A percentile compares a stretch with the other conserved stretches of the same genome.
These are phyloP conservation scores for Drosophila funebris DNA, from an alignment of 1,140 invertebrate species.

Conservation along the genomic window DNA sequence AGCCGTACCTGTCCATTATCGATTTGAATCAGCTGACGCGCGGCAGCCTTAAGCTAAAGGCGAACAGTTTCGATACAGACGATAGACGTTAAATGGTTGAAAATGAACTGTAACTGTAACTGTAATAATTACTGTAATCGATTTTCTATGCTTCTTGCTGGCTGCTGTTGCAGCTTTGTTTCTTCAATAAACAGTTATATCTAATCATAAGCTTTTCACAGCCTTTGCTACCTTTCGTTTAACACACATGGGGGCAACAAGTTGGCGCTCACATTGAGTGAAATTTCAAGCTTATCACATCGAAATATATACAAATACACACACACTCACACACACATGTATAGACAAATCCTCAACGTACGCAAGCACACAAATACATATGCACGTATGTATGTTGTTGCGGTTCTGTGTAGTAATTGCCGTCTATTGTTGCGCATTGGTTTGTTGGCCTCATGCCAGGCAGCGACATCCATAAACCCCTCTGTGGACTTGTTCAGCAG, in stretches of 20 bases:
- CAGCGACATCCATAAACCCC: background rate
- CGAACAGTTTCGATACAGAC: slow-evolving; percentile 66
- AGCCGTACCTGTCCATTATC: slow-evolving; percentile 88
- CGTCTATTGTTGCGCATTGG: slow-evolving; percentile 49
- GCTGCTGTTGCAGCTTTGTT: slow-evolving; percentile 26
- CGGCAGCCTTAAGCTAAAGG: slow-evolving; percentile 85
- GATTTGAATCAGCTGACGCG: slow-evolving; percentile 89
- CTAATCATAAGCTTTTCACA: slow-evolving; percentile 30
- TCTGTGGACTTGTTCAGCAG: slow-evolving; percentile 5
- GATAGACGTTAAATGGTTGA: slow-evolving; percentile 54
- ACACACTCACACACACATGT: background rate
- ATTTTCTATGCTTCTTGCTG: slow-evolving; percentile 29
- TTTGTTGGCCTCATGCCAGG: slow-evolving; percentile 42
- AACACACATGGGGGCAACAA: slow-evolving; percentile 36
- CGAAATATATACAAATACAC: background rate
- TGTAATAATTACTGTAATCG: slow-evolving; percentile 17
- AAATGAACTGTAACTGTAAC: background rate
- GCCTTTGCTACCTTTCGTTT: background rate
- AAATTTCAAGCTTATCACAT: slow-evolving; percentile 30
- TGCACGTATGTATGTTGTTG: slow-evolving; percentile 6
- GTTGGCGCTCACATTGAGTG: slow-evolving; percentile 28
- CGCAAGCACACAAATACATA: background rate
- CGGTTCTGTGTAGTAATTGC: slow-evolving; percentile 17
- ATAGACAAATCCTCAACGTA: background rate
- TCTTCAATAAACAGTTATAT: slow-evolving; percentile 33